Percentiles rank a stretch among this genome's conserved stretches.
Evolutionary conservation across 2,797 vertebrate species (phyloP).

Genomic region (Amazona finschi): DNA sequence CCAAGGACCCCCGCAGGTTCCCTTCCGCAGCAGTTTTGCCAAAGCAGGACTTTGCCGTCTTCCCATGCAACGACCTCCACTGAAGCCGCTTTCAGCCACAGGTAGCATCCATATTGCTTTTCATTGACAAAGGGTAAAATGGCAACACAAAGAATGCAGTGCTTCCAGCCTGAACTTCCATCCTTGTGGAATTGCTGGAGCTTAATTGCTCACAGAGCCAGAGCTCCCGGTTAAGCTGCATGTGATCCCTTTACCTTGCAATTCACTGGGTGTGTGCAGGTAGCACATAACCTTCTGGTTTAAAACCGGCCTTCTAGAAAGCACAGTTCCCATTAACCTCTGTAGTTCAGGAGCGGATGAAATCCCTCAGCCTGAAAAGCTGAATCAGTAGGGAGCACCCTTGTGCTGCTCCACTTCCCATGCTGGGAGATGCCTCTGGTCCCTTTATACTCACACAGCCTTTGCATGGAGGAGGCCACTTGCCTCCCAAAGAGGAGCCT

Average conservation of each 20-base stretch:
- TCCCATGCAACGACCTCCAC: background rate
- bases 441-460: background rate
- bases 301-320: background rate
- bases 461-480: background rate
- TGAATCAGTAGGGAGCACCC: background rate
- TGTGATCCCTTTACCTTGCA: background rate
- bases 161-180: background rate
- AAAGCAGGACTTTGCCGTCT: background rate
- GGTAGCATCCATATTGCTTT: background rate
- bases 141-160: rapidly evolving
- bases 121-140: background rate
- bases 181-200: background rate
- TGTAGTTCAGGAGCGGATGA: background rate
- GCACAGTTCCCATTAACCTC: background rate
- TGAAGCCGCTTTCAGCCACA: background rate
- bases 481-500: background rate
- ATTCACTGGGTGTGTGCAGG: background rate
- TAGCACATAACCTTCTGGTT: background rate
- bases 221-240: background rate
- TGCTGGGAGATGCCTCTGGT: background rate
- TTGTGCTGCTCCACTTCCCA: background rate
- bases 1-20: background rate
- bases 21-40: background rate
- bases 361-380: background rate
- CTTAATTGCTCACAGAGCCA: background rate